These are phyloP conservation scores for Biston betularia DNA, from an alignment of 2,888 invertebrate genomes.

Conservation along the genomic window DNA sequence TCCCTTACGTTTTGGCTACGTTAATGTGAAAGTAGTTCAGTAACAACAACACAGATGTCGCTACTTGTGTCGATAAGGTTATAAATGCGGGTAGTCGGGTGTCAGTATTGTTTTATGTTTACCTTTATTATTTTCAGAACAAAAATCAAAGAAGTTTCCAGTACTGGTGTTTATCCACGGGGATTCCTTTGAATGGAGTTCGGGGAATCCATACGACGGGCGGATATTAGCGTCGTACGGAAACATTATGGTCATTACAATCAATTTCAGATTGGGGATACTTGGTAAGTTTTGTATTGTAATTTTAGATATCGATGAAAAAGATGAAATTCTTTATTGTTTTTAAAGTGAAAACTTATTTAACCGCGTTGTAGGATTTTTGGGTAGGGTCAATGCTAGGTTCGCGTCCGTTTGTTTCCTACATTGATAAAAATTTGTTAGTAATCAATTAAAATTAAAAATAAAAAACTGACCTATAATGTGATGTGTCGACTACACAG, in stretches of 20 bases:
- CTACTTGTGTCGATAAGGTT: conserved; percentile 30
- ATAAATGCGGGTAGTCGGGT: neutral
- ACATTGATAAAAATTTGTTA: no score
- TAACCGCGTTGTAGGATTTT: no score
- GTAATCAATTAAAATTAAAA: no score
- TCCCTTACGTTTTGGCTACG: neutral
- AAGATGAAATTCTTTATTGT: no score
- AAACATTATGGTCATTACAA: conserved; percentile 93
- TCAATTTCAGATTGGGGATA: conserved; percentile 94
- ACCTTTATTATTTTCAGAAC: conserved; percentile 67
- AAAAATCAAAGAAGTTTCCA: conserved; percentile 88
- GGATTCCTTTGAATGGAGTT: conserved; percentile 98
- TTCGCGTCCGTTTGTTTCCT: no score
- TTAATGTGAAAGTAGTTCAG: conserved; percentile 17
- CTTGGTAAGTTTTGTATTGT: conserved; percentile 86
- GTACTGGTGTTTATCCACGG: conserved; percentile 97
- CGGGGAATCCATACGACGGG: conserved; percentile 98
- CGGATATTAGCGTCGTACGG: conserved; percentile 96
- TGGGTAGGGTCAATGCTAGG: no score
- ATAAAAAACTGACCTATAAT: no score
- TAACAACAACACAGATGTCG: conserved; percentile 40
- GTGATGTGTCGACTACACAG: no score
- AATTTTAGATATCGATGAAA: neutral
- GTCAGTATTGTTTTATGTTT: neutral
- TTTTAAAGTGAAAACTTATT: no score